Base-by-base conservation (phyloP, 2,797 vertebrate species). In the Dipus sagitta region DNA sequence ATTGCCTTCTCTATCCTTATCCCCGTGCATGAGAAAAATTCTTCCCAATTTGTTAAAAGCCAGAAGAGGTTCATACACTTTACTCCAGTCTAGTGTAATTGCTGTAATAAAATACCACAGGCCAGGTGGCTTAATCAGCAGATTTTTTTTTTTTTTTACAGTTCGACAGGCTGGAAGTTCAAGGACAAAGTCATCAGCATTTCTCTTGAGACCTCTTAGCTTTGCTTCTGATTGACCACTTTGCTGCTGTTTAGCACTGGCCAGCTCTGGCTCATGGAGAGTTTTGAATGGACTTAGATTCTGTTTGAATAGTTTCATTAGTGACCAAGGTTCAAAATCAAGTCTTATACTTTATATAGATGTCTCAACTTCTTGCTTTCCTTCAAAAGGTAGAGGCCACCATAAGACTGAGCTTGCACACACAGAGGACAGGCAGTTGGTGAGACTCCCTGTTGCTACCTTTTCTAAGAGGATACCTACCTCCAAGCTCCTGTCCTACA, bases 301-400 rank as follows among this genome's bases (percentile, higher is more conserved):
- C 3, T 74, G 12, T 82, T 88, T 23, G 32, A 91, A 77, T 74
- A 64, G 70, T 79, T 79, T 79, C n/a, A 54, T 85, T 81, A 52
- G 24, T 60, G 85, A 26, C 12, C 13, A 74, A 82, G 64, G 72
- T 28, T 32, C 58, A 82, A 82, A 72, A 38, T 80, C 38, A 88
- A 26, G 34, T 92, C 34, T 88, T 91, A 47, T 34, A 83, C 70
- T 86, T 85, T 14, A 21, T 5, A n/a, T 15, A 62, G 38, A 71
- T 79, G 26, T 86, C 24, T 88, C 75, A 9, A 72, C 67, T 78
- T 90, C 62, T 32, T 26, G 6, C 24, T 88, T 91, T 60, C 38
- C 71, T 82, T 38, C 58, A 74, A 83, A 75, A 65, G 21, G 13
- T 42, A 15, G 76, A 75, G 32, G 28, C 67, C 32, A 64, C n/a